These are phyloP conservation scores for Ophraella communa DNA, from an alignment of 2,888 invertebrate genomes.

Conservation along the genomic window DNA sequence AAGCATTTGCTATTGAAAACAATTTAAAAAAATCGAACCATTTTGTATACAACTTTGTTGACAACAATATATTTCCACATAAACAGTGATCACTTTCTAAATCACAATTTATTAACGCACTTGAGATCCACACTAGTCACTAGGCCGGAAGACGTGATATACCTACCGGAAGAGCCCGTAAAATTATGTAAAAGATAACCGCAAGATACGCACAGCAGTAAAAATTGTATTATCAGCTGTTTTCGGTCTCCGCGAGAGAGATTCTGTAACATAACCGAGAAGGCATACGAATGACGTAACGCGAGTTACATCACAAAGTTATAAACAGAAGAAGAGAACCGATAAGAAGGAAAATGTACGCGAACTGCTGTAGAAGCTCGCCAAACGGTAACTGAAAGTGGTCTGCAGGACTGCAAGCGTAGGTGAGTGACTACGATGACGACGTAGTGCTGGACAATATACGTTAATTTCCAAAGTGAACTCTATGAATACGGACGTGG, in stretches of 20 bases:
- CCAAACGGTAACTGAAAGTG: constrained; percentile 26
- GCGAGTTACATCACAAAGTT: constrained; percentile 9
- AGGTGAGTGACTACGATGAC: constrained; percentile 23
- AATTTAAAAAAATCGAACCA: no score
- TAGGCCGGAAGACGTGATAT: background rate
- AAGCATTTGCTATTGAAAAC: no score
- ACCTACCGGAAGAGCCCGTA: background rate
- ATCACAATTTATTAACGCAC: constrained; percentile 14
- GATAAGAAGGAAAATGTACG: constrained; percentile 1
- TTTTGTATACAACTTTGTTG: background rate
- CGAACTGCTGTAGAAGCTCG: constrained; percentile 15
- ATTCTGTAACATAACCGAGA: constrained; percentile 13
- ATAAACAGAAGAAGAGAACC: constrained; percentile 12
- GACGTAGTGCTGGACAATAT: constrained; percentile 21
- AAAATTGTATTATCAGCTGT: constrained; percentile 14
- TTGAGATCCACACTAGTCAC: constrained; percentile 12
- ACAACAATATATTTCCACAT: background rate
- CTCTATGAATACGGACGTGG: constrained; percentile 1
- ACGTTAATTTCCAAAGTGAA: constrained; percentile 10
- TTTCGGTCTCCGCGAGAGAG: constrained; percentile 8
- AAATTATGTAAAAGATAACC: background rate
- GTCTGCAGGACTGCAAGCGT: constrained; percentile 22
- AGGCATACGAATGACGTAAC: constrained; percentile 11
- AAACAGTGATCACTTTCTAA: constrained; percentile 20
- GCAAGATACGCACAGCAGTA: background rate